Conservation (phyloP, 1,140 invertebrate species). For the Drosophila aff. region DNA sequence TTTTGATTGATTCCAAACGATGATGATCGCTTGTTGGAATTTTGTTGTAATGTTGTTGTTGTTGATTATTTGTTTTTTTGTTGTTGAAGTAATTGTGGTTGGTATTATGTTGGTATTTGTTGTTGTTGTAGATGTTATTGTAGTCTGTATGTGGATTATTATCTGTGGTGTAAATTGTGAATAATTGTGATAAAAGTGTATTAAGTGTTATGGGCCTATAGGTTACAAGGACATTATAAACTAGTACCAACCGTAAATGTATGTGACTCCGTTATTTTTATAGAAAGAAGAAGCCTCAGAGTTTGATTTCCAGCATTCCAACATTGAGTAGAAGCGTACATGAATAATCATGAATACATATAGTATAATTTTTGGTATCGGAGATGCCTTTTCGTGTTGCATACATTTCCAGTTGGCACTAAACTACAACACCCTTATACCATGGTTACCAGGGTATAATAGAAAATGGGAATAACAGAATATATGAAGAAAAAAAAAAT, state of each 20-base stretch:
- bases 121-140: conserved; percentile 68
- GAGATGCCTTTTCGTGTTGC: background rate
- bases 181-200: conserved; percentile 63
- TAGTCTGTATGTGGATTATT: conserved; percentile 75
- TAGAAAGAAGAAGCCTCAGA: no score
- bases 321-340: no score
- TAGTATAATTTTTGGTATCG: background rate
- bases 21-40: conserved; percentile 86
- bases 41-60: conserved; percentile 44
- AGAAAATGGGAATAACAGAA: background rate
- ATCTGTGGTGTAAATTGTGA: conserved; percentile 62
- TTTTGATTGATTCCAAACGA: conserved; percentile 91
- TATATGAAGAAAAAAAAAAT: background rate
- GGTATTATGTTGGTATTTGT: conserved; percentile 44
- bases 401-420: background rate
- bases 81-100: conserved; percentile 62
- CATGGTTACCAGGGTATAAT: background rate
- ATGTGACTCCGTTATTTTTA: background rate
- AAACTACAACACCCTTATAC: background rate
- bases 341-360: background rate
- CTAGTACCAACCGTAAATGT: background rate
- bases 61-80: conserved; percentile 39
- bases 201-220: conserved; percentile 39
- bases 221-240: background rate
- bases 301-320: no score